These are phyloP conservation scores for Oryzias javanicus DNA, from an alignment of 2,113 vertebrate genomes.

Conservation along the genomic window DNA sequence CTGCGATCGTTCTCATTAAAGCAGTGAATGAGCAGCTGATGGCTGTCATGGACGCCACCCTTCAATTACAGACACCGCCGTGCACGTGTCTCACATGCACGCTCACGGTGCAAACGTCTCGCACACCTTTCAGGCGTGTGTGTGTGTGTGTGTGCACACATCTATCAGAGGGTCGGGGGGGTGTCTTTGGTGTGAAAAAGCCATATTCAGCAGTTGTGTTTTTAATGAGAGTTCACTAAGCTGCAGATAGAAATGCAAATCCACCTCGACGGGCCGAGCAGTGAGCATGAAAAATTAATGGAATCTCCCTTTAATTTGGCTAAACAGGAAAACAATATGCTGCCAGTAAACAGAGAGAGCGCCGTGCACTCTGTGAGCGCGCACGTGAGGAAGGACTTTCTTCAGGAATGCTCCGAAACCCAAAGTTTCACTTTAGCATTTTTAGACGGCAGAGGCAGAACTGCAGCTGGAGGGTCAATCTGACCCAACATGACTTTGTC, in stretches of 20 bases:
- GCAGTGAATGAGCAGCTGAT: constrained; percentile 98
- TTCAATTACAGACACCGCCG: constrained; percentile 85
- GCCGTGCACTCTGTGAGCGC: too few relatives aligned
- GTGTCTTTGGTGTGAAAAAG: too few relatives aligned
- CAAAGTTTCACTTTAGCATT: too few relatives aligned
- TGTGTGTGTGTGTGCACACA: constrained; percentile 11
- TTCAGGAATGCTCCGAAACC: too few relatives aligned
- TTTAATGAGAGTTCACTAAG: constrained; percentile 62
- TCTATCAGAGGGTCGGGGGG: not conserved
- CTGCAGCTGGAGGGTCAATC: too few relatives aligned
- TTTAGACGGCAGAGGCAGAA: too few relatives aligned
- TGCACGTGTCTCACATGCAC: constrained; percentile 12
- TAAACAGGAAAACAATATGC: constrained; percentile 48
- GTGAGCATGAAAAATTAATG: constrained; percentile 67
- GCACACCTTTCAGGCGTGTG: not conserved
- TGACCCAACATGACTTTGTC: too few relatives aligned
- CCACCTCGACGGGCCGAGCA: constrained; percentile 47
- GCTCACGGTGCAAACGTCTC: not conserved
- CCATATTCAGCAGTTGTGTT: constrained; percentile 70
- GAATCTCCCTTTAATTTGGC: constrained; percentile 68
- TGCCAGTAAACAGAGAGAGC: constrained; percentile 42
- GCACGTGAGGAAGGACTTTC: too few relatives aligned
- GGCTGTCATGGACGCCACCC: constrained; percentile 99
- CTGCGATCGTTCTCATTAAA: constrained; percentile 99
- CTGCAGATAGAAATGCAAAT: constrained; percentile 75